Conservation (phyloP, 2,888 invertebrate genomes). For the Acleris sparsana region DNA sequence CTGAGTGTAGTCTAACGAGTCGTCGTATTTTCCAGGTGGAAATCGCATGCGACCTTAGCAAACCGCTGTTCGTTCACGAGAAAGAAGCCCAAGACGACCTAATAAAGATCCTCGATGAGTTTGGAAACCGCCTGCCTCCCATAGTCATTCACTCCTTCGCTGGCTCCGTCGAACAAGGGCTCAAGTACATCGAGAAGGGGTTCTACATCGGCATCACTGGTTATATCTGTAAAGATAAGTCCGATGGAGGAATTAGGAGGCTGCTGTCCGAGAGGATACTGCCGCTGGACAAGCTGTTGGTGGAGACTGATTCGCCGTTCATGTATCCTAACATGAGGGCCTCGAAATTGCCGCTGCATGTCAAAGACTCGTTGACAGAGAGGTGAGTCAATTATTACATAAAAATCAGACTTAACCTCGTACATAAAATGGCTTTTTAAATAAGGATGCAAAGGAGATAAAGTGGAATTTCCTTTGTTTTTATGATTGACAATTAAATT, state of each 20-base stretch:
- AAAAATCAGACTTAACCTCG: too few relatives aligned
- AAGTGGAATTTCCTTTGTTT: too few relatives aligned
- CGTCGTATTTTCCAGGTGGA: slow-evolving; percentile 83
- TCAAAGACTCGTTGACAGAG: slow-evolving; percentile 94
- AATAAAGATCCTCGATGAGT: slow-evolving; percentile 86
- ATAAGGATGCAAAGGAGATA: too few relatives aligned
- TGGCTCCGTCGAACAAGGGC: slow-evolving; percentile 92
- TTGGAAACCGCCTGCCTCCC: slow-evolving; percentile 85
- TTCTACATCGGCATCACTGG: slow-evolving; percentile 91
- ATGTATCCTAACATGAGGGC: slow-evolving; percentile 98
- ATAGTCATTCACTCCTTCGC: slow-evolving; percentile 96
- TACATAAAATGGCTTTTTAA: too few relatives aligned
- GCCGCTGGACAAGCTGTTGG: slow-evolving; percentile 92
- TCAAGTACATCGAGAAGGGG: slow-evolving; percentile 90
- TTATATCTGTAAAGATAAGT: slow-evolving; percentile 94
- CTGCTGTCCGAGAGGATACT: slow-evolving; percentile 90
- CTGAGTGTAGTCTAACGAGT: too few relatives aligned
- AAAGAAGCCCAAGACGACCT: slow-evolving; percentile 95
- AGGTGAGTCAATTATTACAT: slow-evolving; percentile 73
- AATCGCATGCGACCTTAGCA: slow-evolving; percentile 92
- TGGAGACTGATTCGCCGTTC: slow-evolving; percentile 97
- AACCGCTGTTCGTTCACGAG: slow-evolving; percentile 95
- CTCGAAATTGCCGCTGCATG: slow-evolving; percentile 93
- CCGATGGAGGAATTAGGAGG: slow-evolving; percentile 94
- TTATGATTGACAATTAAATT: too few relatives aligned